Percentiles rank a stretch among this genome's conserved stretches.
Conservation (phyloP, 92 coral and sea anemone genomes). For the Plumapathes pennacea region DNA sequence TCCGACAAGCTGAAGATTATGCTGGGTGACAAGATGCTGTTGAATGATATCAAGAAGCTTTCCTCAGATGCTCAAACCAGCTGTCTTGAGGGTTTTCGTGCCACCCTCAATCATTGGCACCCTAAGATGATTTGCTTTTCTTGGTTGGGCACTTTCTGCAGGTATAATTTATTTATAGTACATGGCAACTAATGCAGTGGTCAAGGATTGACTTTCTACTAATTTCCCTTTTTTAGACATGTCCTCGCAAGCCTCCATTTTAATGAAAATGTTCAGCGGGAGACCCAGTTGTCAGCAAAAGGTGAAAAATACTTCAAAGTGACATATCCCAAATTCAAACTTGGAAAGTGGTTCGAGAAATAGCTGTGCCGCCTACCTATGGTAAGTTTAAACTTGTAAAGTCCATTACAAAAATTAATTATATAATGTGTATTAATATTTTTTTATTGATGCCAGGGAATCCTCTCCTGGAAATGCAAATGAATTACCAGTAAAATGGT, state of each 20-base stretch:
- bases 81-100: constrained; percentile 58
- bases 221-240: constrained; percentile 17
- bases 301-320: background rate
- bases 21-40: constrained; percentile 24
- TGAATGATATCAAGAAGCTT: constrained; percentile 44
- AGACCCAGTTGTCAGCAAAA: constrained; percentile 1
- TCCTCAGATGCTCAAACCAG: constrained; percentile 68
- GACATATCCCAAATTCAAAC: constrained; percentile 3
- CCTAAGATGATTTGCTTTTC: constrained; percentile 62
- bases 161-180: background rate
- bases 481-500: too few species aligned
- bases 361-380: constrained; percentile 14
- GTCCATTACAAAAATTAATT: too few species aligned
- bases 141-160: constrained; percentile 43
- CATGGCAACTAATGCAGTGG: too few species aligned
- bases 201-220: too few species aligned
- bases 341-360: background rate
- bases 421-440: too few species aligned
- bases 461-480: too few species aligned
- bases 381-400: constrained; percentile 11
- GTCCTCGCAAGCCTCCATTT: constrained; percentile 19
- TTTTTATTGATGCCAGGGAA: too few species aligned
- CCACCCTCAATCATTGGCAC: constrained; percentile 71
- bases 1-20: constrained; percentile 35
- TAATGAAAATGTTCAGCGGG: constrained; percentile 5